Percentiles rank a stretch among this genome's conserved stretches.
These are phyloP conservation scores for Amblyjoppa fuscipennis DNA, from an alignment of 2,888 invertebrate genomes.

Conservation along the genomic window DNA sequence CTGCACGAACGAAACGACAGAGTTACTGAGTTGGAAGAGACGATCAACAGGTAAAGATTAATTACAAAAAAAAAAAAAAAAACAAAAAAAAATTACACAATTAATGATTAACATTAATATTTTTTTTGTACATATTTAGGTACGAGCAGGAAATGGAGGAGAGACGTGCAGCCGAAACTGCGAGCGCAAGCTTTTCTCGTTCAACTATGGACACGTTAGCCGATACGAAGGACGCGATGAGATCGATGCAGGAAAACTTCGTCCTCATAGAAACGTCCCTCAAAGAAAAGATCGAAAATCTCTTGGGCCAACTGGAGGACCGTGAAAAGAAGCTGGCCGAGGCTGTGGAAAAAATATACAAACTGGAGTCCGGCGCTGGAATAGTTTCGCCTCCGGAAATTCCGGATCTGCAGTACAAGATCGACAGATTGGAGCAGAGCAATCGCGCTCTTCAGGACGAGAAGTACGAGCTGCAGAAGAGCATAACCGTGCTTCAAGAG, in stretches of 20 bases:
- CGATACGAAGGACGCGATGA: constrained; percentile 92
- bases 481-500: constrained; percentile 79
- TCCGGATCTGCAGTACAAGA: constrained; percentile 76
- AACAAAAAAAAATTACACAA: neutral
- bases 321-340: constrained; percentile 86
- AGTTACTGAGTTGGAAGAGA: constrained; percentile 87
- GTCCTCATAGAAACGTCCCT: constrained; percentile 90
- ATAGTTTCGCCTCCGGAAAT: constrained; percentile 73
- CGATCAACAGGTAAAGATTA: constrained; percentile 83
- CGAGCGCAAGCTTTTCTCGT: constrained; percentile 79
- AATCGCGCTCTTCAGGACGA: constrained; percentile 80
- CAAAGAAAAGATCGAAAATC: constrained; percentile 89
- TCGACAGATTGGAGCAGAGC: constrained; percentile 76
- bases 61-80: neutral
- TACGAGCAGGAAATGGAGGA: constrained; percentile 75
- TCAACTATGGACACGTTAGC: constrained; percentile 90
- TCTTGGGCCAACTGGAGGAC: constrained; percentile 87
- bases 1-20: constrained; percentile 87
- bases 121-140: constrained; percentile 64
- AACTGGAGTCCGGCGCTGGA: constrained; percentile 78
- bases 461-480: constrained; percentile 81
- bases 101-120: neutral
- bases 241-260: constrained; percentile 92
- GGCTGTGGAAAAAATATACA: constrained; percentile 78
- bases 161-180: constrained; percentile 75